Percentiles rank a stretch among this genome's conserved stretches.
Conservation (phyloP, 2,888 invertebrate genomes). For the Dynastes tityus region DNA sequence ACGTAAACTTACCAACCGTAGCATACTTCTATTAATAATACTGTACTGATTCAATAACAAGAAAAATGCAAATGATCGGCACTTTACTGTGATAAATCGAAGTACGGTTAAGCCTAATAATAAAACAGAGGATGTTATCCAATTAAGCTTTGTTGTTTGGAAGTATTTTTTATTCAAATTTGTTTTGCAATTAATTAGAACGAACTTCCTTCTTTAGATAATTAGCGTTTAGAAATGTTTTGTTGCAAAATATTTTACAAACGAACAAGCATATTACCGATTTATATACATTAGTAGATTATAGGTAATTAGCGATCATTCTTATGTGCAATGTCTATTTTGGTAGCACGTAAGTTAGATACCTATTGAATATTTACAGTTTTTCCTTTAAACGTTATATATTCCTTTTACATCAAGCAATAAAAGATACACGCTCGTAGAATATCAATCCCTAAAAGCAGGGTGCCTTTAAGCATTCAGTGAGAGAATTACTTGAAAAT, state of each 20-base stretch:
- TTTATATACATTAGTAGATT: too few relatives aligned
- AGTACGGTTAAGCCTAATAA: background rate
- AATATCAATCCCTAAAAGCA: too few relatives aligned
- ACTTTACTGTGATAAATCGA: background rate
- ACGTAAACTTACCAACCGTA: background rate
- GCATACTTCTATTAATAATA: background rate
- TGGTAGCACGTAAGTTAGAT: too few relatives aligned
- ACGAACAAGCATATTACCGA: background rate
- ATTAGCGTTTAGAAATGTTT: slow-evolving; percentile 1
- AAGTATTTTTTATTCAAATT: slow-evolving; percentile 6
- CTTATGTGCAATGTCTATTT: too few relatives aligned
- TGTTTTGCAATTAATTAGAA: slow-evolving; percentile 28
- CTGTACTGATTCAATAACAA: background rate
- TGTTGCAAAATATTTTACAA: slow-evolving; percentile 17
- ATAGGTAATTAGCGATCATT: too few relatives aligned
- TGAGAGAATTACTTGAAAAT: too few relatives aligned
- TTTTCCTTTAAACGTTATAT: too few relatives aligned
- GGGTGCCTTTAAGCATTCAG: too few relatives aligned
- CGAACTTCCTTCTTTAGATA: slow-evolving; percentile 27
- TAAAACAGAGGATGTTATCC: slow-evolving; percentile 12
- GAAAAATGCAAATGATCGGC: background rate
- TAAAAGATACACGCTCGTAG: too few relatives aligned
- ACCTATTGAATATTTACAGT: too few relatives aligned
- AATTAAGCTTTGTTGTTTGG: slow-evolving; percentile 16
- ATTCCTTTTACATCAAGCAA: too few relatives aligned